Percentiles rank a stretch among this genome's conserved stretches.
Conservation (phyloP, 2,113 vertebrate species). For the Tympanuchus pallidicinctus region DNA sequence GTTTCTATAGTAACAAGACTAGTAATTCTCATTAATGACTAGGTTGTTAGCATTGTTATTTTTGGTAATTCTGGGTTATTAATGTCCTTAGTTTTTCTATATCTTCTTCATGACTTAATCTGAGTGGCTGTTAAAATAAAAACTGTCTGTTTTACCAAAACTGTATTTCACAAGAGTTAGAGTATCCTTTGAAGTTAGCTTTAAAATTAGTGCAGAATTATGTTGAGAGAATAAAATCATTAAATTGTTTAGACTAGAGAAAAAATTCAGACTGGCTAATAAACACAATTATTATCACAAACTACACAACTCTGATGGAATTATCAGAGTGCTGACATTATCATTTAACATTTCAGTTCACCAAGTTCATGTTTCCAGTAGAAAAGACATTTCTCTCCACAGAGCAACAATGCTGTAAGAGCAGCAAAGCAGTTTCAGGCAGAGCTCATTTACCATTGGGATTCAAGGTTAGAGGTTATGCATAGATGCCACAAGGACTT, state of each 20-base stretch:
- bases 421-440: conserved; percentile 1
- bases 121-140: conserved; percentile 21
- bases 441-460: not conserved
- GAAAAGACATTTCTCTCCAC: conserved; percentile 9
- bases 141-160: conserved; percentile 2
- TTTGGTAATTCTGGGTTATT: conserved; percentile 69
- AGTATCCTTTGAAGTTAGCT: not conserved
- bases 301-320: conserved; percentile 17
- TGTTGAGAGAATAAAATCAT: conserved; percentile 21
- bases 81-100: conserved; percentile 48
- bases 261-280: conserved; percentile 52
- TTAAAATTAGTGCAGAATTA: conserved; percentile 40
- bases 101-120: conserved; percentile 35
- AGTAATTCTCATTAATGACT: conserved; percentile 74
- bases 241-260: conserved; percentile 41
- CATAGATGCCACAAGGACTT: conserved; percentile 15
- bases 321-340: conserved; percentile 42
- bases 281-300: conserved; percentile 62
- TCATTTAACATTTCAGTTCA: conserved; percentile 62
- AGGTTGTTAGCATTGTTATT: conserved; percentile 72
- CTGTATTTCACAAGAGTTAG: conserved; percentile 17
- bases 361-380: conserved; percentile 56
- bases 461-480: conserved; percentile 40
- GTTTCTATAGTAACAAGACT: conserved; percentile 77
- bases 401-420: conserved; percentile 1